Percentiles rank a stretch among this genome's conserved stretches.
Evolutionary conservation across 2,888 invertebrate species (phyloP).

Genomic region (Charanyca ferruginea): DNA sequence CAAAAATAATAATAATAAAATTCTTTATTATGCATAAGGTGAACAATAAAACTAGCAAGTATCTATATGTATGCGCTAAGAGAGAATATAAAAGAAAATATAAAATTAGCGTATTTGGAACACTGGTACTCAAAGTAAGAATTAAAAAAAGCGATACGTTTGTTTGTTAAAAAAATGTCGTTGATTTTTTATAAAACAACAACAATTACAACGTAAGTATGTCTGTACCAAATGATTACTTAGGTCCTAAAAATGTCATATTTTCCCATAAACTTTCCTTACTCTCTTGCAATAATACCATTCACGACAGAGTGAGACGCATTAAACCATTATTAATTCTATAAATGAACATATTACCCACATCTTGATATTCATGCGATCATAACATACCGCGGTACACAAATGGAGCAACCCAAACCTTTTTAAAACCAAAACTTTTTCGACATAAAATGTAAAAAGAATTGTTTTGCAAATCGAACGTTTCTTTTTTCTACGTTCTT

Average conservation of each 20-base stretch:
- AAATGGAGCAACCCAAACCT: slow-evolving; percentile 36
- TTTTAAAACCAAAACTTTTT: not conserved
- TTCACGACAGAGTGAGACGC: slow-evolving; percentile 68
- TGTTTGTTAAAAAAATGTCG: too few relatives aligned
- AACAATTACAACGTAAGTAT: too few relatives aligned
- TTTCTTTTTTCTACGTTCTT: not conserved
- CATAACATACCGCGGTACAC: slow-evolving; percentile 69
- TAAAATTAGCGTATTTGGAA: too few relatives aligned
- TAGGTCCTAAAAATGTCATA: not conserved
- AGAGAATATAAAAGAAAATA: too few relatives aligned
- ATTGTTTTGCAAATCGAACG: not conserved
- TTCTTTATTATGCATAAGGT: too few relatives aligned
- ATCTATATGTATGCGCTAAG: too few relatives aligned
- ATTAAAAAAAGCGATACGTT: too few relatives aligned
- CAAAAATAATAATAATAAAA: too few relatives aligned
- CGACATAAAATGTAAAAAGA: not conserved
- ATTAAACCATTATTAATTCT: slow-evolving; percentile 76
- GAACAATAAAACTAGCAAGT: too few relatives aligned
- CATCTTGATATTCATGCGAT: slow-evolving; percentile 74
- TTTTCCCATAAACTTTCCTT: slow-evolving; percentile 11
- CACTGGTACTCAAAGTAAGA: too few relatives aligned
- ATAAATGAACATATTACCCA: slow-evolving; percentile 78
- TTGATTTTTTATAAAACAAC: too few relatives aligned
- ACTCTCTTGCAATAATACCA: slow-evolving; percentile 55
- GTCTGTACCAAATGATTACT: too few relatives aligned